These are phyloP conservation scores for Elmis aenea DNA, from an alignment of 2,888 invertebrate genomes.

Conservation along the genomic window DNA sequence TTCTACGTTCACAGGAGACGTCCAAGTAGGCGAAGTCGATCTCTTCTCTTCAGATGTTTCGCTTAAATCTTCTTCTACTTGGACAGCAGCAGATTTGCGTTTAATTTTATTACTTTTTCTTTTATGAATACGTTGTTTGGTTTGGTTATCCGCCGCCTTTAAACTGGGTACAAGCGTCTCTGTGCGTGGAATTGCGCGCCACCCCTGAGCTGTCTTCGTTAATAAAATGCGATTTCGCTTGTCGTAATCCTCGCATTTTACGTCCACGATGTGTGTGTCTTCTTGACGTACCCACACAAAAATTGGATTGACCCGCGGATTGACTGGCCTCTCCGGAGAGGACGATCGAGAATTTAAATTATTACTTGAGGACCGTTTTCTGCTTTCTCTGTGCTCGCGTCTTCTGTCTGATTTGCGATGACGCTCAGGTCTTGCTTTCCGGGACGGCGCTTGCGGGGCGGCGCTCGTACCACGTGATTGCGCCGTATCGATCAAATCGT, in stretches of 20 bases:
- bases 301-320: slow-evolving; percentile 71
- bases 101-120: slow-evolving; percentile 34
- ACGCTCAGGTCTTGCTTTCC: slow-evolving; percentile 45
- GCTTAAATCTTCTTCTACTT: slow-evolving; percentile 37
- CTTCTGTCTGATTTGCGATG: slow-evolving; percentile 49
- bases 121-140: slow-evolving; percentile 48
- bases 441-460: slow-evolving; percentile 44
- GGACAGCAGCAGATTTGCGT: slow-evolving; percentile 41
- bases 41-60: slow-evolving; percentile 16
- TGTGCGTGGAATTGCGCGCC: slow-evolving; percentile 78
- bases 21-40: slow-evolving; percentile 38
- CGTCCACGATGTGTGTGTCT: slow-evolving; percentile 75
- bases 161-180: slow-evolving; percentile 52
- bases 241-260: slow-evolving; percentile 84
- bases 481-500: slow-evolving; percentile 44
- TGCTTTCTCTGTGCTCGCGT: slow-evolving; percentile 40
- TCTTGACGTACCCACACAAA: slow-evolving; percentile 81
- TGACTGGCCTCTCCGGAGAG: slow-evolving; percentile 46
- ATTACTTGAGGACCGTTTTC: slow-evolving; percentile 28
- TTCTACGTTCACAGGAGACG: slow-evolving; percentile 53
- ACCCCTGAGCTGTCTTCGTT: slow-evolving; percentile 75
- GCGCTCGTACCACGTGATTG: slow-evolving; percentile 45
- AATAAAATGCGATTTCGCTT: slow-evolving; percentile 77
- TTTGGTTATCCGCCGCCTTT: slow-evolving; percentile 46
- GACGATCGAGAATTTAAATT: slow-evolving; percentile 24